Base-by-base conservation (phyloP, 2,888 invertebrate species). In the Ichneumoninae sp. region DNA sequence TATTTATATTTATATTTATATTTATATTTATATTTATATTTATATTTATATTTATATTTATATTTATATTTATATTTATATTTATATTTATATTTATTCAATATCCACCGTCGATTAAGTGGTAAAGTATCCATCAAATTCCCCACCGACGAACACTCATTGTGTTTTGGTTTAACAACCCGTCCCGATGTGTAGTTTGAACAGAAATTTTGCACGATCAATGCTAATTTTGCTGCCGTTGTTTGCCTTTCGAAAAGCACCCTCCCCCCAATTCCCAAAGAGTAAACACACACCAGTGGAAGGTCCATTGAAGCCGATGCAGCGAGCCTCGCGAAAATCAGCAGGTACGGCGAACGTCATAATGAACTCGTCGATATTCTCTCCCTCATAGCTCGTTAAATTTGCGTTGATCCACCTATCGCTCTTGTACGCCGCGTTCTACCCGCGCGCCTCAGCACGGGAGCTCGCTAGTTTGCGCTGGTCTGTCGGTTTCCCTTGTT, bases 301-400 rank as follows among this genome's bases (percentile, higher is more conserved):
- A 73, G 73, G 73, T 26, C 30, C 44, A 73, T 73, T 60, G 60
- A 60, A 26, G 40, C 63, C 63, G 26, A 33, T 63, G 33, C 33
- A 63, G 3, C 13, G 33, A 63, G 60, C 74, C 33, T 50, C 63
- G 74, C 16, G 63, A 63, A 74, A 63, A 65, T 65, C 47, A 63
- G 63, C 36, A 65, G 30, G 54, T 26, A 74, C 50, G n/a, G 54
- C 16, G 30, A 10, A 30, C 44, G 54, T 33, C 47, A 66, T 69
- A 77, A 26, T 36, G 47, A 66, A 22, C 57, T 54, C 60, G 77
- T 77, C 66, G 44, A 82, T 68, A 57, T 71, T 77, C 66, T 63
- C 65, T 77, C 36, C 22, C 66, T 47, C 30, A 16, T n/a, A 63
- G 22, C 71, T 71, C 77, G 68, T 71, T 77, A 77, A 82, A 54